A percentile compares a stretch with the other conserved stretches of the same genome.
Conservation (phyloP, 53 echinoderm and acorn worm genomes). For the Mesocentrotus franciscanus region DNA sequence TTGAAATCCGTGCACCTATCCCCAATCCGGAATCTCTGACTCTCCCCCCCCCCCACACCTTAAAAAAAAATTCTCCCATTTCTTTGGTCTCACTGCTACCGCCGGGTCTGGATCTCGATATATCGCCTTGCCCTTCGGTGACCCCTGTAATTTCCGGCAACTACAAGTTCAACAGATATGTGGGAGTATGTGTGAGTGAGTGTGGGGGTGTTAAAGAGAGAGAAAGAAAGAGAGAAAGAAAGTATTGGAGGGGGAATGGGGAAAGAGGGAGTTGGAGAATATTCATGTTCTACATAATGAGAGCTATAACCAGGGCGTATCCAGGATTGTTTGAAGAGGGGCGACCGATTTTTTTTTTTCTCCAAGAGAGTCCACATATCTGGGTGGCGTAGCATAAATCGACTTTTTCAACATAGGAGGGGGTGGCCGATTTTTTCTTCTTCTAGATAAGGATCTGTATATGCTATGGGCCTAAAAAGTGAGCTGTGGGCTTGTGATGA, state of each 20-base stretch:
- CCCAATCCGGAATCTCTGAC: background rate
- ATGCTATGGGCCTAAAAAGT: too few relatives aligned
- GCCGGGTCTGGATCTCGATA: background rate
- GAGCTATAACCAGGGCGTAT: background rate
- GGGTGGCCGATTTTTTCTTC: background rate
- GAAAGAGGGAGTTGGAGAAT: background rate
- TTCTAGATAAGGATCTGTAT: too few relatives aligned
- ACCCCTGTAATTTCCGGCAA: slow-evolving; percentile 61
- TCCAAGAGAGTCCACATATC: too few relatives aligned
- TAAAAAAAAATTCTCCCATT: background rate
- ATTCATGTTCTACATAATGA: background rate
- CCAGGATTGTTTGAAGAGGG: background rate
- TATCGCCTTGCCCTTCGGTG: slow-evolving; percentile 45
- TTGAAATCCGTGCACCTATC: background rate
- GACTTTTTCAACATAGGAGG: background rate
- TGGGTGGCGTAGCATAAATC: too few relatives aligned
- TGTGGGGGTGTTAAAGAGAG: background rate
- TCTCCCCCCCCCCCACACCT: background rate
- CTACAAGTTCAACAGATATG: slow-evolving; percentile 31
- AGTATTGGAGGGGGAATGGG: background rate
- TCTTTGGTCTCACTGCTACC: background rate
- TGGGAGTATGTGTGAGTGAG: slow-evolving; percentile 4
- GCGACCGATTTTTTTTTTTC: background rate
- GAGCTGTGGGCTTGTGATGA: too few relatives aligned
- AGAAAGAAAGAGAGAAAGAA: background rate